A percentile compares a stretch with the other conserved stretches of the same genome.
phyloP scores from a whole-genome alignment of 2,888 invertebrate species.

The Antheraea assamensis region DNA sequence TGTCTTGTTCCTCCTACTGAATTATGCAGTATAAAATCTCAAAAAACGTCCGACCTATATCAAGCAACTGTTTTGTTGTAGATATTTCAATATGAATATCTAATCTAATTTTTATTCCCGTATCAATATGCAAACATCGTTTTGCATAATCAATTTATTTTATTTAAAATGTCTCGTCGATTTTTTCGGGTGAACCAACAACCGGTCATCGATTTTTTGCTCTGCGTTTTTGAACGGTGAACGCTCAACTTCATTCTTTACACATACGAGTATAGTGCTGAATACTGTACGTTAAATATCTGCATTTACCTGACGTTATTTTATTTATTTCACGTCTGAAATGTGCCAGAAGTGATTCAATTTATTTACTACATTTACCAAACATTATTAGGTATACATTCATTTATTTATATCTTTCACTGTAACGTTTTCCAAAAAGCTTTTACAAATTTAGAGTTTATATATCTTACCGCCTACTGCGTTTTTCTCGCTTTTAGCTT shows the following conservation, averaged over 20 bases:
- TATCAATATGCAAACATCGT: conserved; percentile 42
- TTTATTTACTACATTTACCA: neutral
- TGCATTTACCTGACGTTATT: conserved; percentile 8
- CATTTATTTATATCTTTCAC: neutral
- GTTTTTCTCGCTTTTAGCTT: neutral
- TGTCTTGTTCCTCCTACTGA: neutral
- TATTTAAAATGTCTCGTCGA: conserved; percentile 55
- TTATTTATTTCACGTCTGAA: conserved; percentile 9
- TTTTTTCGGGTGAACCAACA: conserved; percentile 40
- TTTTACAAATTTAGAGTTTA: neutral
- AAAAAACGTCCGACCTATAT: neutral
- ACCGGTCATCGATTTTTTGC: conserved; percentile 55
- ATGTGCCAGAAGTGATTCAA: conserved; percentile 10
- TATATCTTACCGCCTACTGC: neutral
- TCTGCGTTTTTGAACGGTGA: conserved; percentile 31
- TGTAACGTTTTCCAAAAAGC: neutral
- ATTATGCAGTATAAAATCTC: neutral
- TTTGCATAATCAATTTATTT: conserved; percentile 71
- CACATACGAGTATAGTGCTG: conserved; percentile 34
- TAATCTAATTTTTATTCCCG: conserved; percentile 19
- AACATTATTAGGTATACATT: neutral
- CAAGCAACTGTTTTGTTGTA: neutral
- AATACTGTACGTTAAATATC: neutral
- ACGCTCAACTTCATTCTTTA: conserved; percentile 35
- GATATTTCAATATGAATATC: neutral